Conservation (phyloP, 2,797 vertebrate genomes). For the Microhierax caerulescens region DNA sequence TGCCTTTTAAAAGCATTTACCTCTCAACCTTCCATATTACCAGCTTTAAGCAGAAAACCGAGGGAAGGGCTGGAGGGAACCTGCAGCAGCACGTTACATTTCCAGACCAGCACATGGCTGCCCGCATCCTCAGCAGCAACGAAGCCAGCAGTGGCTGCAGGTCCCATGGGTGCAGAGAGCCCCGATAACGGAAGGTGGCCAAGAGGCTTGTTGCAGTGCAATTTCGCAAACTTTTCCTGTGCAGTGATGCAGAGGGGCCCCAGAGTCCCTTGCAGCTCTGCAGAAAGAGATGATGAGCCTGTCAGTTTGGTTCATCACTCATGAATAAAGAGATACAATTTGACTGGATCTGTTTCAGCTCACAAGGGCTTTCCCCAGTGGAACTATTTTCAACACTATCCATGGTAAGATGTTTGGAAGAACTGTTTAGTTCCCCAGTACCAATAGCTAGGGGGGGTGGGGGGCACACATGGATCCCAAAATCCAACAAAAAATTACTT, state of each 20-base stretch:
- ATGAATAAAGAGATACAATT: background rate
- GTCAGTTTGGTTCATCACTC: background rate
- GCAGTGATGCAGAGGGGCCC: background rate
- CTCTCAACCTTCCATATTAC: background rate
- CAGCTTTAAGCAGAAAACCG: background rate
- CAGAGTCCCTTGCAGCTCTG: background rate
- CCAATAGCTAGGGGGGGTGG: fast-evolving
- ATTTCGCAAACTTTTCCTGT: background rate
- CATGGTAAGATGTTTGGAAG: background rate
- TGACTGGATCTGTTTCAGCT: background rate
- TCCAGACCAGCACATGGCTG: background rate
- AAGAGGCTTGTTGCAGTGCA: fast-evolving
- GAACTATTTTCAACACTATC: background rate
- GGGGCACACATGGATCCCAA: too few species aligned
- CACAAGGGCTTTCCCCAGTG: background rate
- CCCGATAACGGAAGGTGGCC: fast-evolving
- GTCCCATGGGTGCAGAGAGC: fast-evolving
- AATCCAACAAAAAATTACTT: background rate
- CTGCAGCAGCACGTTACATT: fast-evolving
- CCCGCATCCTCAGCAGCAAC: background rate
- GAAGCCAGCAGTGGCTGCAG: background rate
- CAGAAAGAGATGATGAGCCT: background rate
- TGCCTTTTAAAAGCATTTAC: background rate
- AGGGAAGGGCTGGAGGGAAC: background rate
- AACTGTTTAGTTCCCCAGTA: background rate